Base-by-base conservation (phyloP, 2,113 vertebrate species). In the Cynopterus brachyotis region DNA sequence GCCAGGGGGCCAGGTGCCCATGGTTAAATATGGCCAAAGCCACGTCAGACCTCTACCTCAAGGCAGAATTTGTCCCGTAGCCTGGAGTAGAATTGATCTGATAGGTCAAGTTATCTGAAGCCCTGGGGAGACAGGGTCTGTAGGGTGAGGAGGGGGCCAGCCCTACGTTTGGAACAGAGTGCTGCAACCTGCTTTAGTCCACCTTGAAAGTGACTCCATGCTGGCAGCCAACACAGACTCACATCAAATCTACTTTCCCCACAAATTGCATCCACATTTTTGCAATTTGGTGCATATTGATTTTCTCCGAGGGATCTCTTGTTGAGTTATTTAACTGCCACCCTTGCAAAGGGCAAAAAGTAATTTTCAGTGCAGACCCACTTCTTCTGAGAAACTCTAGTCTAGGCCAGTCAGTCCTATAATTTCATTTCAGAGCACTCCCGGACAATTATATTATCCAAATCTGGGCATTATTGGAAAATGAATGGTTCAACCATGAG, bases 381-480 rank as follows among this genome's bases (percentile, higher is more conserved):
- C 28, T 94, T 98, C 96, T 97, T 89, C 95, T 96, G 95, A 98
- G 97, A 98, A 98, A 95, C 95, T 95, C 91, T 1, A 73, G 89
- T 81, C 91, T 73, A 80, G 83, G 80, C 97, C 94, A 96, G 96
- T 96, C 94, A 96, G 96, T 96, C 53, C 94, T 95, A 84, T 98
- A 95, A 98, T 98, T 98, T 97, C 97, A 98, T 98, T 98, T 98
- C 28, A 79, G 97, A 98, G 87, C 96, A 92, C 87, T 94, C 87
- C 92, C 30, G 75, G 93, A 97, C 96, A 95, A 98, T 98, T 98
- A 84, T 79, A 76, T 97, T 98, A 82, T 79, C 95, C 96, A 97
- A 93, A 98, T 97, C 42, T 94, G 26, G 91, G 45, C 47, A 59
- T 92, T 81, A 72, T 35, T 95, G 7, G 6, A 79, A 82, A 79